Evolutionary conservation across 2,113 vertebrate genomes (phyloP).

Genomic region (Thinocorus orbignyianus): DNA sequence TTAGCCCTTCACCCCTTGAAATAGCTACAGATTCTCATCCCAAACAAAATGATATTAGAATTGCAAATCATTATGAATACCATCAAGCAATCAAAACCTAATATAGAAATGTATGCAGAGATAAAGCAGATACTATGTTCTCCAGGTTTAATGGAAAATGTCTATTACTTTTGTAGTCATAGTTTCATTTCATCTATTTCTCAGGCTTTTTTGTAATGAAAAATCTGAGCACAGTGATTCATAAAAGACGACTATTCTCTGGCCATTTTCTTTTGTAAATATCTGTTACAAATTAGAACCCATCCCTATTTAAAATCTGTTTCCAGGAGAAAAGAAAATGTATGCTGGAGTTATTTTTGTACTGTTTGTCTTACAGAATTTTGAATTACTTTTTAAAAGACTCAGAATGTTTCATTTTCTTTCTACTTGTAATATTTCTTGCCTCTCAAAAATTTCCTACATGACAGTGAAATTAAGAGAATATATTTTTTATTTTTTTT

Average conservation of each 20-base stretch:
- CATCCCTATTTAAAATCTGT: background rate
- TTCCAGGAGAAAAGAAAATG: background rate
- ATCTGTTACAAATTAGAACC: background rate
- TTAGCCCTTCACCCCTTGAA: constrained; percentile 62
- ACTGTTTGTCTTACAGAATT: background rate
- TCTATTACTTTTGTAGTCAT: background rate
- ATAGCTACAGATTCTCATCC: constrained; percentile 68
- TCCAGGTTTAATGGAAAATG: constrained; percentile 51
- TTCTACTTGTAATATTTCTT: background rate
- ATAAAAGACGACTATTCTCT: background rate
- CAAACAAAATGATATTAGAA: constrained; percentile 69
- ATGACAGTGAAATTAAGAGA: background rate
- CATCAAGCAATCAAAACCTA: constrained; percentile 64
- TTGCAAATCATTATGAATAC: constrained; percentile 72
- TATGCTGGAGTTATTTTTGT: background rate
- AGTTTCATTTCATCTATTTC: background rate
- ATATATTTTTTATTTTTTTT: background rate
- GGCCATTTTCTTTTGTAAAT: background rate
- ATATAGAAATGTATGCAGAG: constrained; percentile 55
- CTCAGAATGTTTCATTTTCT: background rate
- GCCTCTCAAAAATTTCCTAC: background rate
- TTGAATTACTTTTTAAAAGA: background rate
- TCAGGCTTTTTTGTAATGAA: background rate
- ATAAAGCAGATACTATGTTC: constrained; percentile 54
- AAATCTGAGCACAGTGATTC: background rate